Base-by-base conservation (phyloP, 1,140 invertebrate genomes). In the Drosophila leontia region DNA sequence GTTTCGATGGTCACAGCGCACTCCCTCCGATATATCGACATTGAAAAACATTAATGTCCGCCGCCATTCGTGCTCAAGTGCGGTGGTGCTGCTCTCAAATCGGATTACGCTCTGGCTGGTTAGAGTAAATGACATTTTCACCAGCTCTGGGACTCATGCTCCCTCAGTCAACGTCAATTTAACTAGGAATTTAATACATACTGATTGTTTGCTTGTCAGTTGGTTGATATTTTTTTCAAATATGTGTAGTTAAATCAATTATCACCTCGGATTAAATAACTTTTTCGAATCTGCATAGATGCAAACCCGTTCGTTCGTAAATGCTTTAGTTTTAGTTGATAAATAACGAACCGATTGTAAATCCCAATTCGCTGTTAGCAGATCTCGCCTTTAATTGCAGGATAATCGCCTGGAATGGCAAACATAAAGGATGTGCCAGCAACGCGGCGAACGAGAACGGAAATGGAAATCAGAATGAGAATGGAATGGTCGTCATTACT, bases 1-100 rank as follows among this genome's bases (percentile, higher is more conserved):
- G 39, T 44, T 41, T 19, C 26, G 55, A 45, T 62, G 63, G 17
- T 60, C 51, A 19, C 51, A 60, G 29, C 32, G 26, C 26, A 63
- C 44, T 41, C 32, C 45, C 17, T 70, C 56, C 32, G 59, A 79
- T 39, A 87, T 55, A 50, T 65, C 83, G 51, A 86, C 65, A 58
- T 75, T 82, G 8, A 86, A 79, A 51, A 72, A 75, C 78, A 85
- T 69, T 23, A 70, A 85, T 26, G 76, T 70, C 29, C 42, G 53
- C 29, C 45, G 42, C 17, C 53, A 39, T 37, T 72, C 44, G 39
- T 76, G 59, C 15, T 62, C 29, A 29, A 29, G 47, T 47, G 19
- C 8, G 19, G 35, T 61, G 42, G 50, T 32, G 50, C 35, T 37
- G 50, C 39, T 37, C 37, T 57, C 37, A 60, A 74, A 68, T 53